phyloP scores from a whole-genome alignment of 2,888 invertebrate genomes.

The Nomada fabriciana region DNA sequence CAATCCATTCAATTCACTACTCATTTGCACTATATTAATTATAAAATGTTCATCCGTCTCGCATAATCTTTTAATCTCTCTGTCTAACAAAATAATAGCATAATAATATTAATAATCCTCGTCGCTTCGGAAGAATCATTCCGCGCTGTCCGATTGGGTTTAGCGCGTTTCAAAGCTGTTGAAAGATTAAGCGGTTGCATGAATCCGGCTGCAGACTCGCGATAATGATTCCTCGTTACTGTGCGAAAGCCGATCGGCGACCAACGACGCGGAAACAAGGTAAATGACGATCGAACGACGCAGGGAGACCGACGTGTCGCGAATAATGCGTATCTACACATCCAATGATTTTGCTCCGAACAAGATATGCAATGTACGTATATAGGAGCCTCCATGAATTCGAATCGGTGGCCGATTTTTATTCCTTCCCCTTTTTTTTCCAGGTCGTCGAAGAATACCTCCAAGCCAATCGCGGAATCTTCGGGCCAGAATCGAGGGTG shows the following conservation, averaged over 20 bases:
- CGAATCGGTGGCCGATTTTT: constrained; percentile 2
- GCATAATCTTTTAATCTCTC: too few relatives aligned
- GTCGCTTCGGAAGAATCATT: neutral
- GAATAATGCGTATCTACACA: neutral
- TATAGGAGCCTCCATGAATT: neutral
- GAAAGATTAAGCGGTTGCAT: constrained; percentile 10
- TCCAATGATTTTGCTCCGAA: neutral
- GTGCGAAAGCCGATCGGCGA: constrained; percentile 29
- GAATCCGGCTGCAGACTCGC: constrained; percentile 20
- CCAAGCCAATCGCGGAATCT: constrained; percentile 57
- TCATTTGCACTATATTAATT: neutral
- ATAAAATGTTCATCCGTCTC: too few relatives aligned
- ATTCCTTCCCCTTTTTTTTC: too few relatives aligned
- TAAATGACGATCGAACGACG: constrained; percentile 17
- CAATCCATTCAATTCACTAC: neutral
- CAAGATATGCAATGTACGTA: neutral
- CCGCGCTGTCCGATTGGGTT: neutral
- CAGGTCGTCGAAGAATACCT: constrained; percentile 21
- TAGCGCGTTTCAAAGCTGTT: constrained; percentile 5
- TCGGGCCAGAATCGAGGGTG: constrained; percentile 14
- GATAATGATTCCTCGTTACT: constrained; percentile 32
- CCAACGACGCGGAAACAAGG: constrained; percentile 36
- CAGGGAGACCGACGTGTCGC: neutral
- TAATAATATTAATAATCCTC: neutral
- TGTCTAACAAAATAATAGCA: too few relatives aligned